These are phyloP conservation scores for Leucopternis melanops DNA, from an alignment of 2,113 vertebrate genomes.

Conservation along the genomic window DNA sequence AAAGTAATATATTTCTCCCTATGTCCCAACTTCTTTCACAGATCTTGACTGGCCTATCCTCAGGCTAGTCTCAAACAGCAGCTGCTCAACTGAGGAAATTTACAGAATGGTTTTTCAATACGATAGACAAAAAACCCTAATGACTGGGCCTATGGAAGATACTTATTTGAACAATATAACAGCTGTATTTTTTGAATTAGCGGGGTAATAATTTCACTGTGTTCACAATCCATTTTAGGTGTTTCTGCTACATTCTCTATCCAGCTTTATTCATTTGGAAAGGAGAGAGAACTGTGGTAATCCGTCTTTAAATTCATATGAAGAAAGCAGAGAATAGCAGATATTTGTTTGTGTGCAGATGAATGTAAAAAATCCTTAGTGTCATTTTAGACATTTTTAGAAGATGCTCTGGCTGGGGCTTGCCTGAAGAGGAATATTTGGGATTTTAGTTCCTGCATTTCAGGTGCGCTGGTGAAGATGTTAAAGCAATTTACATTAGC, in stretches of 20 bases:
- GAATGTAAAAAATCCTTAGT: conserved; percentile 79
- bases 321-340: conserved; percentile 39
- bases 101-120: conserved; percentile 96
- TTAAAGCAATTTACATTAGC: conserved; percentile 60
- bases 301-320: not conserved
- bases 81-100: conserved; percentile 93
- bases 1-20: not conserved
- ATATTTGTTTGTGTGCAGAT: conserved; percentile 64
- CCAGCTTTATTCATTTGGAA: conserved; percentile 32
- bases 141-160: not conserved
- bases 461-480: conserved; percentile 57
- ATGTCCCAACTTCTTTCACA: not conserved
- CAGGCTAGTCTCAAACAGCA: conserved; percentile 80
- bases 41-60: not conserved
- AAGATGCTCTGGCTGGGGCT: conserved; percentile 38
- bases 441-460: conserved; percentile 40
- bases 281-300: conserved; percentile 18
- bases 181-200: conserved; percentile 21
- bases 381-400: conserved; percentile 70
- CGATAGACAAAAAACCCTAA: conserved; percentile 88
- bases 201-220: conserved; percentile 40
- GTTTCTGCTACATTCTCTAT: conserved; percentile 44
- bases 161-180: not conserved
- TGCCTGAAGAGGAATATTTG: conserved; percentile 40
- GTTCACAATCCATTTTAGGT: conserved; percentile 61